phyloP scores from a whole-genome alignment of 2,888 invertebrate genomes.

The Esperia sulphurella region DNA sequence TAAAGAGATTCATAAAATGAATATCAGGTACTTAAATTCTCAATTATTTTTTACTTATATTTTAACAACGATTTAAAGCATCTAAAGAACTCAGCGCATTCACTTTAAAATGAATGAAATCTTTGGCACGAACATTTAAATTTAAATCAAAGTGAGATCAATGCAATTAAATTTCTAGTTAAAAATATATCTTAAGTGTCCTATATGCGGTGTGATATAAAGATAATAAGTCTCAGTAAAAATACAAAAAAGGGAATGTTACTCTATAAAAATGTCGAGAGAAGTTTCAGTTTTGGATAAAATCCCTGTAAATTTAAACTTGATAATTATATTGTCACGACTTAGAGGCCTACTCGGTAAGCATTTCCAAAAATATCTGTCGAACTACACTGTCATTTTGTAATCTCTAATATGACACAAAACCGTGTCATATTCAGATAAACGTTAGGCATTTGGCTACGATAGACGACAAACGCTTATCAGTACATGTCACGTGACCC shows the following conservation, averaged over 20 bases:
- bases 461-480: no score
- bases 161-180: conserved; percentile 10
- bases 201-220: neutral
- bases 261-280: conserved; percentile 17
- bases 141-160: conserved; percentile 33
- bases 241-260: conserved; percentile 32
- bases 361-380: no score
- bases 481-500: no score
- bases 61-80: neutral
- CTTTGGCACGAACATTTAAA: conserved; percentile 37
- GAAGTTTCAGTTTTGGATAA: conserved; percentile 23
- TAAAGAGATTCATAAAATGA: neutral
- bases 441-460: no score
- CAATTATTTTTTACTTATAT: neutral
- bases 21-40: conserved; percentile 2
- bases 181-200: conserved; percentile 10
- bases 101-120: conserved; percentile 20
- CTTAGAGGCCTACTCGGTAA: no score
- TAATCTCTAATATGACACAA: no score
- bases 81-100: neutral
- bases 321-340: conserved; percentile 37
- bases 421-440: no score
- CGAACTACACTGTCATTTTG: no score
- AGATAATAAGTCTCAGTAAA: conserved; percentile 7
- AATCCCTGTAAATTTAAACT: conserved; percentile 37